Evolutionary conservation across 2,888 invertebrate species (phyloP).

Genomic region (Camptogramma bilineatum): DNA sequence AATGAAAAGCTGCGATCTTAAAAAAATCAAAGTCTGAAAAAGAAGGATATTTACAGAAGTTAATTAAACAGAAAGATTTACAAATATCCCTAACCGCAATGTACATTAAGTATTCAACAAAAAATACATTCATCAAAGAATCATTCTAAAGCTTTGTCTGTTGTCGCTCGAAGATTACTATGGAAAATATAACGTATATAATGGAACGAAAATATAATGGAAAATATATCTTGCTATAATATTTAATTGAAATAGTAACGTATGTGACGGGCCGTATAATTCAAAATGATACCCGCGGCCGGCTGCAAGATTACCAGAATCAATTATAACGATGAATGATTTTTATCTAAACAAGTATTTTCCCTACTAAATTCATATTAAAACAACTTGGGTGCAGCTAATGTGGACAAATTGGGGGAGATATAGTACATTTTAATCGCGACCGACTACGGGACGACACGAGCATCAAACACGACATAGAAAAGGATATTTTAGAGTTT

Average conservation of each 20-base stretch:
- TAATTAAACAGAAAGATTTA: too few species aligned
- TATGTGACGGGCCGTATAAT: constrained; percentile 5
- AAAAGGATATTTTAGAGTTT: neutral
- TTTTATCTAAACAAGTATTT: constrained; percentile 63
- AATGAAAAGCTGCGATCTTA: too few species aligned
- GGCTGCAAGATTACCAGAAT: constrained; percentile 36
- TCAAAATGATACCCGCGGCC: constrained; percentile 6
- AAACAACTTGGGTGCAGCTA: constrained; percentile 65
- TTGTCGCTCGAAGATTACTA: too few species aligned
- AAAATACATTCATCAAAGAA: too few species aligned
- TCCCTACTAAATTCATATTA: constrained; percentile 65
- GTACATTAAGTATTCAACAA: too few species aligned
- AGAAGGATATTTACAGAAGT: too few species aligned
- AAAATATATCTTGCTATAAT: too few species aligned
- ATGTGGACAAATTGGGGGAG: constrained; percentile 54
- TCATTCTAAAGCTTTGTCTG: too few species aligned
- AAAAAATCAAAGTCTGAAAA: too few species aligned
- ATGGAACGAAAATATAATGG: too few species aligned
- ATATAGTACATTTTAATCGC: constrained; percentile 35
- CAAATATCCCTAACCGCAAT: too few species aligned
- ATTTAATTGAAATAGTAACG: neutral
- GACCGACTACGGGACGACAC: constrained; percentile 7
- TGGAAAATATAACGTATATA: too few species aligned
- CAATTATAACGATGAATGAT: constrained; percentile 54
- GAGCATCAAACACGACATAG: constrained; percentile 20